These are phyloP conservation scores for Pogonophryne albipinna DNA, from an alignment of 2,797 vertebrate species.

Conservation along the genomic window DNA sequence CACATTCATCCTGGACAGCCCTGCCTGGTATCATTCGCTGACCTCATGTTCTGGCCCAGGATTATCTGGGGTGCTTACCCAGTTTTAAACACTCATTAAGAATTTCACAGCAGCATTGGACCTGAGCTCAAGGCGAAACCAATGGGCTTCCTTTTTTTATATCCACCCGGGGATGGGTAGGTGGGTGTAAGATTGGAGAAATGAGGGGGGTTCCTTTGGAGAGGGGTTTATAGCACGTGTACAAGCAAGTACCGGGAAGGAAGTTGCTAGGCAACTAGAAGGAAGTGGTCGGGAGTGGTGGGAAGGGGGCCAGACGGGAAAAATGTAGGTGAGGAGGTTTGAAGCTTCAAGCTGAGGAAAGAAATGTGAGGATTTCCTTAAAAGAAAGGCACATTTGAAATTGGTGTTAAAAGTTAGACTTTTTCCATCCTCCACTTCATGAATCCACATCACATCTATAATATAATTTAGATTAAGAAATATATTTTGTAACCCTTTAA, in stretches of 20 bases:
- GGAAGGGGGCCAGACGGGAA: constrained; percentile 37
- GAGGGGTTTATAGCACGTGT: constrained; percentile 13
- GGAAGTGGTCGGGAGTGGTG: constrained; percentile 29
- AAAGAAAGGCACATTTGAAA: not conserved
- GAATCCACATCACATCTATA: not conserved
- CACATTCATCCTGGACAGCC: constrained; percentile 38
- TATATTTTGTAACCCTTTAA: not conserved
- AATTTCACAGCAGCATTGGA: constrained; percentile 17
- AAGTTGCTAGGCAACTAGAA: constrained; percentile 62
- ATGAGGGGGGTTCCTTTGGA: constrained; percentile 6
- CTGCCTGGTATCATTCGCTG: constrained; percentile 13
- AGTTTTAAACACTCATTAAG: constrained; percentile 14
- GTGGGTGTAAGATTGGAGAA: constrained; percentile 12
- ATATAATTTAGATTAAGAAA: not conserved
- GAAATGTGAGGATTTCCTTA: constrained; percentile 18
- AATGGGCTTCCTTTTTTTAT: too few relatives aligned
- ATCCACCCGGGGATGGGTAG: not conserved
- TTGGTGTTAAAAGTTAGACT: too few relatives aligned
- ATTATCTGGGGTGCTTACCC: constrained; percentile 29
- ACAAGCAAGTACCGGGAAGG: constrained; percentile 38
- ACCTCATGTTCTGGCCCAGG: constrained; percentile 40
- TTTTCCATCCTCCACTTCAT: not conserved
- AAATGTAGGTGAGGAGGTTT: constrained; percentile 31
- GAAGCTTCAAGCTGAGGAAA: constrained; percentile 22
- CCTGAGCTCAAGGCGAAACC: constrained; percentile 1